Evolutionary conservation across 1,140 invertebrate species (phyloP), one percentile per base, ranked within the genome.

Genomic region (Drosophila rhopaloa): DNA sequence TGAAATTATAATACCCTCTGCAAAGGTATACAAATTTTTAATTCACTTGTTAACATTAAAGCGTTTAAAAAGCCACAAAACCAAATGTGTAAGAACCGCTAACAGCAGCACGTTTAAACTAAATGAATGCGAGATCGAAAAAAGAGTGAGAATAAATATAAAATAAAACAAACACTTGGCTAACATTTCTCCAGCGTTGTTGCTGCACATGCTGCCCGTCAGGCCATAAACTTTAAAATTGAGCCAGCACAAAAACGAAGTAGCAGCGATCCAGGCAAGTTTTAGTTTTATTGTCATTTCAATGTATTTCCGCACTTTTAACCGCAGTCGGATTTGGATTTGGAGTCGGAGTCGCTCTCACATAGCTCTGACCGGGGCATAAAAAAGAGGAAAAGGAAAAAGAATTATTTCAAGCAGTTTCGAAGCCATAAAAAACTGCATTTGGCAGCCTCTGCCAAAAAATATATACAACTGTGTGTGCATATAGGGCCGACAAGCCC

Each of bases 281-380:
- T 89, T 84, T 89, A 83, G 84, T 89, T 89, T 89, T 89, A 89
- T 89, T 89, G 84, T 89, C 84, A 89, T 89, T 89, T 89, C 85
- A 89, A 88, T 88, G 77, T 80, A 88, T 88, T 89, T 89, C 80
- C 84, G 84, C 84, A 84, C 84, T 89, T 89, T 89, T 89, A 84
- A 89, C 84, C 84, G 84, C 80, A 88, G 84, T 84, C 43, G 68
- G 66, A 50, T 57, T 72, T 41, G 46, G 62, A 68, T 14, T 44
- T 16, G 29, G 40, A 41, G 10, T 51, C 60, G 38, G 47, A 68
- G 63, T 71, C 67, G 50, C 60, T 65, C 60, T 78, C 65, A 72
- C 65, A 84, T 65, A 54, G 55, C 72, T 76, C 46, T 82, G 79
- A 86, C 75, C 75, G 66, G 70, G 71, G 79, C 61, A 57, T 57